Evolutionary conservation across 2,888 invertebrate genomes (phyloP).

Genomic region (Latrodectus elegans): DNA sequence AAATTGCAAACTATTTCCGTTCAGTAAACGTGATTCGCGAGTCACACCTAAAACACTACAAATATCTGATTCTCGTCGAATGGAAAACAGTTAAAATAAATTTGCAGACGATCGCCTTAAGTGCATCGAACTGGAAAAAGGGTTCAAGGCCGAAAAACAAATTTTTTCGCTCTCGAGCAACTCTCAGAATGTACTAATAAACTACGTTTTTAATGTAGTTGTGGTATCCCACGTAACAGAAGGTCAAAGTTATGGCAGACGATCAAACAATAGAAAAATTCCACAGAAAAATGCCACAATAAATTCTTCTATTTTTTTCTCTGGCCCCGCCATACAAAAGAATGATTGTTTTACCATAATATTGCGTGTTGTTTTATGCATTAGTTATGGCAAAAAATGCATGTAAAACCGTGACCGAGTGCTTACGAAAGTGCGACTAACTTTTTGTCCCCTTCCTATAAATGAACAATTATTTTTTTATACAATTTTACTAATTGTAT

Average conservation of each 20-base stretch:
- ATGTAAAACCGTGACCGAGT: conserved; percentile 30
- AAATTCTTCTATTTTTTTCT: conserved; percentile 27
- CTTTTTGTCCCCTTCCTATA: too few species aligned
- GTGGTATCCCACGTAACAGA: conserved; percentile 26
- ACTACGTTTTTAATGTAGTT: conserved; percentile 8
- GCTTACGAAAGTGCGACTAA: background rate
- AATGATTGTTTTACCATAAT: conserved; percentile 29
- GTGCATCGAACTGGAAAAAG: conserved; percentile 55
- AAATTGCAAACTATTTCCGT: background rate
- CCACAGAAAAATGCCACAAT: conserved; percentile 9
- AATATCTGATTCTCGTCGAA: background rate
- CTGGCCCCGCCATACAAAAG: conserved; percentile 22
- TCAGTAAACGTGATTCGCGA: background rate
- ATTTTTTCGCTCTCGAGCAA: conserved; percentile 22
- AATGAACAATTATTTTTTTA: too few species aligned
- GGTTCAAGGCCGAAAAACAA: conserved; percentile 54
- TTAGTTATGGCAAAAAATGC: conserved; percentile 37
- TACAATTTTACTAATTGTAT: too few species aligned
- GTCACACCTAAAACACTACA: conserved; percentile 18
- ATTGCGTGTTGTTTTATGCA: conserved; percentile 41
- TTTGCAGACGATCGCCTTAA: conserved; percentile 29
- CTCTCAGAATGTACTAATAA: conserved; percentile 24
- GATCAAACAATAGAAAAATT: conserved; percentile 5
- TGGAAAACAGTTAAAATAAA: conserved; percentile 19
- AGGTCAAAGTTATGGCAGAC: conserved; percentile 48